Percentiles rank a stretch among this genome's conserved stretches.
Conservation (phyloP, 1,140 invertebrate species). For the Conus betulinus region DNA sequence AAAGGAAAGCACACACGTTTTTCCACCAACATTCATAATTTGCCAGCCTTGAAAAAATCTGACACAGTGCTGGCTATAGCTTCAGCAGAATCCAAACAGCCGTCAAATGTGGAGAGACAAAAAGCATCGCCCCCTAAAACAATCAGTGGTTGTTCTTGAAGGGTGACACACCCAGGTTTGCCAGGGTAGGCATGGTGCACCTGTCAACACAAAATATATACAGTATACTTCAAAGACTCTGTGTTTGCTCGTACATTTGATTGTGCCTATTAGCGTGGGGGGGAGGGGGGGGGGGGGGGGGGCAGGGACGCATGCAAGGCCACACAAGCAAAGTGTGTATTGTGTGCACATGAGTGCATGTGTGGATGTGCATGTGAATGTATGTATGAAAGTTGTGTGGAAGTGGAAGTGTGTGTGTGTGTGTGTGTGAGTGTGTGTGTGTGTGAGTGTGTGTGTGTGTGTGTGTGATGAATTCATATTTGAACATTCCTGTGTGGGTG, state of each 20-base stretch:
- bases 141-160: constrained; percentile 74
- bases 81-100: constrained; percentile 77
- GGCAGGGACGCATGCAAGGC: too few relatives aligned
- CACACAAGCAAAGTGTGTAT: too few relatives aligned
- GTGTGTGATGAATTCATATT: too few relatives aligned
- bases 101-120: constrained; percentile 77
- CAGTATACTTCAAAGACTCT: neutral
- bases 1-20: neutral
- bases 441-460: too few relatives aligned
- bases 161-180: constrained; percentile 74
- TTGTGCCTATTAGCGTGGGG: too few relatives aligned
- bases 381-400: too few relatives aligned
- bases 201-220: constrained; percentile 60
- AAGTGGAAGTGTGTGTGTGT: too few relatives aligned
- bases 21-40: neutral
- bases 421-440: too few relatives aligned
- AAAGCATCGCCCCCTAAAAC: constrained; percentile 79
- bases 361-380: too few relatives aligned
- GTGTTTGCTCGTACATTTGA: too few relatives aligned
- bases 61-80: constrained; percentile 45
- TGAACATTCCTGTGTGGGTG: neutral
- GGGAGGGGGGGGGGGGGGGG: too few relatives aligned
- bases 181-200: constrained; percentile 74
- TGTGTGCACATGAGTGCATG: too few relatives aligned
- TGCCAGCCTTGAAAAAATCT: constrained; percentile 29